Conservation (phyloP, 30 jellyfish, hydroid and myxozoan species). For the Chironex yamaguchii region DNA sequence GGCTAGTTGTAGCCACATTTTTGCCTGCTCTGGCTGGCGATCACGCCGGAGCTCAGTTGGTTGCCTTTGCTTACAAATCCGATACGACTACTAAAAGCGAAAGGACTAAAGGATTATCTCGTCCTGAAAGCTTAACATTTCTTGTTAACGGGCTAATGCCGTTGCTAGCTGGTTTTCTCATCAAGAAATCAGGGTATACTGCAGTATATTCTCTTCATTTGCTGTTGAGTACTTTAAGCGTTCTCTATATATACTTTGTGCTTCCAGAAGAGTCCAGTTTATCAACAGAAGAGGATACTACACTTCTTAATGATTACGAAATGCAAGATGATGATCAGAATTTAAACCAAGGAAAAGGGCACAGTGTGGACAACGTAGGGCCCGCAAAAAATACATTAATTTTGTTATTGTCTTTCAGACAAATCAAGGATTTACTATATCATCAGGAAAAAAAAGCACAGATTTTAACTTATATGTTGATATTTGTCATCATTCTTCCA, state of each 20-base stretch:
- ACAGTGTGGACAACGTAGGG: too few species aligned
- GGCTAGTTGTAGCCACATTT: slow-evolving; percentile 50
- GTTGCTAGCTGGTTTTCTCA: slow-evolving; percentile 74
- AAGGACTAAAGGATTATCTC: slow-evolving; percentile 92
- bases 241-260: slow-evolving; percentile 42
- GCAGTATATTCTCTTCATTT: slow-evolving; percentile 75
- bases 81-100: slow-evolving; percentile 74
- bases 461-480: too few species aligned
- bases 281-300: background rate
- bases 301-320: too few species aligned
- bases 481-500: too few species aligned
- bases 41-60: slow-evolving; percentile 84
- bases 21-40: slow-evolving; percentile 68
- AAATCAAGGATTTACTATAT: too few species aligned
- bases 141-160: slow-evolving; percentile 89
- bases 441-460: too few species aligned
- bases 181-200: slow-evolving; percentile 73
- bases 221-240: slow-evolving; percentile 42
- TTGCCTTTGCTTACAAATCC: slow-evolving; percentile 92
- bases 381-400: too few species aligned
- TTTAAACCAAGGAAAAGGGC: too few species aligned
- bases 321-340: too few species aligned
- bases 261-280: background rate
- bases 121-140: slow-evolving; percentile 81
- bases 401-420: too few species aligned